Base-by-base conservation (phyloP, 1,140 invertebrate species). In the Psilanteris sp. region DNA sequence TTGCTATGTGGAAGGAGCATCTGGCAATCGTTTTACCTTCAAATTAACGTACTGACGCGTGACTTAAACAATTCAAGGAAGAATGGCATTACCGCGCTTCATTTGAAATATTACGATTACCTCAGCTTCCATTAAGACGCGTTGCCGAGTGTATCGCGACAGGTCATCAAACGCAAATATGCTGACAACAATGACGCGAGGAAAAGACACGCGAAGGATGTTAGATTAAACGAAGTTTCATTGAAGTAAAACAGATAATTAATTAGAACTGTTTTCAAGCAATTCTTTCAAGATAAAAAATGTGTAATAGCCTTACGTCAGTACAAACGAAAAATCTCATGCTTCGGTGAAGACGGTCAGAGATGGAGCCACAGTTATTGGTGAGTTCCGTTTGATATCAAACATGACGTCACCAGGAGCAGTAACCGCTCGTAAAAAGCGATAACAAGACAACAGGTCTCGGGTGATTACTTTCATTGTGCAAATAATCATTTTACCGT, bases 121-220 rank as follows among this genome's bases (percentile, higher is more conserved):
- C 70, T 46, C 27, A 52, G 32, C 39, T 43, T 15, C 39, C 59
- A 78, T 76, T 66, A 77, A 59, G 16, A 48, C 9, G n/a, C 36
- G 20, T 62, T 13, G 9, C 15, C 1, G 22, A 52, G 64, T 46
- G 24, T 79, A 81, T 80, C 79, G 77, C 64, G 71, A 22, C 71
- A 13, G 67, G 64, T 72, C 71, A 79, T 81, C 80, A 68, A 18
- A 73, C 15, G 34, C 46, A 18, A 32, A n/a, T n/a, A n/a, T n/a
- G n/a, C n/a, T n/a, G n/a, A n/a, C n/a, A n/a, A n/a, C n/a, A n/a
- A n/a, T n/a, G n/a, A n/a, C n/a, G n/a, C n/a, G n/a, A n/a, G n/a
- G n/a, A n/a, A 18, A 27, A 54, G 27, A 52, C 10, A 13, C 31
- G 10, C 20, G 34, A 61, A 74, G 32, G 55, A 31, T 37, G 24